Evolutionary conservation across 2,113 vertebrate genomes (phyloP), one percentile per base, ranked within the genome.

Genomic region (Otus sunia): DNA sequence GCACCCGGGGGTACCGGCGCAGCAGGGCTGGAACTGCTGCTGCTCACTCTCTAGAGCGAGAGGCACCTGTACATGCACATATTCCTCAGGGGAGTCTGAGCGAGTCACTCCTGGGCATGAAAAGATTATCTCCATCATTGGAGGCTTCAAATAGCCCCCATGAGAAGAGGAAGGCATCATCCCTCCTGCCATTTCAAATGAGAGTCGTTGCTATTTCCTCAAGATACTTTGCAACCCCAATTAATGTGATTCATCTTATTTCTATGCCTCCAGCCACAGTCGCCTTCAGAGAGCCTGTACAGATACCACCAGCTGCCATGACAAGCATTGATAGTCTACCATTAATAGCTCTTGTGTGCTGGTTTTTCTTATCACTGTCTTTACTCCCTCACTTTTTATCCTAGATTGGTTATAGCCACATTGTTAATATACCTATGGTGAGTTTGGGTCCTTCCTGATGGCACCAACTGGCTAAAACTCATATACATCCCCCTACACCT

Each of bases 21-120:
- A 15, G 67, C 52, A 25, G 36, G 3, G 15, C 71, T 53, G 58
- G 39, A 32, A 55, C 2, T n/a, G 66, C 88, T 80, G 75, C 82
- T 69, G 22, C 71, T 52, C 6, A 0, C 11, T 69, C 29, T 59
- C 34, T 3, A 8, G n/a, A 45, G 43, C 7, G 43, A 43, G 32
- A 34, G 43, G 5, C 26, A 29, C 8, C 43, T 41, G 32, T 6
- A 2, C 2, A 2, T 8, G 11, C 11, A 32, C 4, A 1, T 1
- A 8, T 18, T 34, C 18, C 27, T 45, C n/a, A 11, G 59, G 1
- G 29, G 30, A 64, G 11, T 11, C 39, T 30, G 43, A 17, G 37
- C 37, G 34, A 27, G 34, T 15, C 56, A 27, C 34, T 73, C 10
- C 50, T 1, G 2, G 52, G 23, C 36, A n/a, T 19, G 25, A 10